Evolutionary conservation across 2,797 vertebrate genomes (phyloP).

Genomic region (Microctenopoma steveboyesi): DNA sequence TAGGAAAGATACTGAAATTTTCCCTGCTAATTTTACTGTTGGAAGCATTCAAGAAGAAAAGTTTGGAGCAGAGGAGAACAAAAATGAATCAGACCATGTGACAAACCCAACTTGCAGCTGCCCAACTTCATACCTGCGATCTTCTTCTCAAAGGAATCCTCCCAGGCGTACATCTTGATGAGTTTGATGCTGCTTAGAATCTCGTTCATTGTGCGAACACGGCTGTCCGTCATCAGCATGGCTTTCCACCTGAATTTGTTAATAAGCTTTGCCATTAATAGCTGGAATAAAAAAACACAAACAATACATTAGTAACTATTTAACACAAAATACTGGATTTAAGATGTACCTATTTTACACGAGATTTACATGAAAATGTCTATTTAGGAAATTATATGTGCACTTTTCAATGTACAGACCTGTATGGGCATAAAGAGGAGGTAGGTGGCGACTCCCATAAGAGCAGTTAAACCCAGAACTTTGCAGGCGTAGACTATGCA

Average conservation of each 20-base stretch:
- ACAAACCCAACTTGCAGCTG: not conserved
- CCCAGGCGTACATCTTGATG: constrained; percentile 89
- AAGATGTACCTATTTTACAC: too few species aligned
- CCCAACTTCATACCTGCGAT: constrained; percentile 73
- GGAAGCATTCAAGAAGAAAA: too few species aligned
- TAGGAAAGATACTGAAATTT: not conserved
- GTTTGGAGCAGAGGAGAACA: too few species aligned
- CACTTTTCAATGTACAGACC: constrained; percentile 65
- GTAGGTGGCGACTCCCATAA: constrained; percentile 80
- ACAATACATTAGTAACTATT: not conserved
- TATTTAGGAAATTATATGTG: not conserved
- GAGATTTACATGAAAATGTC: not conserved
- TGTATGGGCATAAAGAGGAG: constrained; percentile 82
- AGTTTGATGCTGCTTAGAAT: constrained; percentile 88
- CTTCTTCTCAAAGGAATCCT: constrained; percentile 83
- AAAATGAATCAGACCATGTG: not conserved
- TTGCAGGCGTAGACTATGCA: constrained; percentile 78
- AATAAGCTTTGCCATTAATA: constrained; percentile 78
- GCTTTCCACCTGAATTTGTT: constrained; percentile 72
- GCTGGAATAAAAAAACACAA: constrained; percentile 47
- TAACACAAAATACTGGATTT: not conserved
- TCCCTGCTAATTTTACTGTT: not conserved
- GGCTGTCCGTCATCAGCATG: constrained; percentile 78
- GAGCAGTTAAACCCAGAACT: constrained; percentile 83
- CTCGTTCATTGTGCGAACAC: constrained; percentile 86